phyloP scores from a whole-genome alignment of 2,888 invertebrate species.

The Cremastinae sp. region DNA sequence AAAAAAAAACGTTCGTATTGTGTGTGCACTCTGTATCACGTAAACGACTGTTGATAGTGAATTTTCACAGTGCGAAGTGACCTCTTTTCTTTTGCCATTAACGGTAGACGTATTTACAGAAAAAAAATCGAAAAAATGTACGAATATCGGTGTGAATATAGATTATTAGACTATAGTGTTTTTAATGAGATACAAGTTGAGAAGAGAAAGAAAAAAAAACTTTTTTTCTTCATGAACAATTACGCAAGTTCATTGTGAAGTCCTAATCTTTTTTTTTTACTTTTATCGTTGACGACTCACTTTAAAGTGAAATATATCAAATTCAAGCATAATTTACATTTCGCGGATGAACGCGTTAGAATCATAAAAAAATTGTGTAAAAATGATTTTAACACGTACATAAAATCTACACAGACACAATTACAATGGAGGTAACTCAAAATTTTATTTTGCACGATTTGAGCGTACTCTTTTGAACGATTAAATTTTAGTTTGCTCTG shows the following conservation, averaged over 20 bases:
- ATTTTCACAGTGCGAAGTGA: constrained; percentile 19
- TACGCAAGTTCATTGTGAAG: constrained; percentile 25
- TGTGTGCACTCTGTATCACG: constrained; percentile 71
- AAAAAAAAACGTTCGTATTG: constrained; percentile 36
- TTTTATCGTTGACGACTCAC: constrained; percentile 23
- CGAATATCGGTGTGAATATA: constrained; percentile 73
- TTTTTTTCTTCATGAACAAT: constrained; percentile 9
- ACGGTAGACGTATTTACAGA: constrained; percentile 48
- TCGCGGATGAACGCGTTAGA: constrained; percentile 22
- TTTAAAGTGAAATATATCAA: background rate
- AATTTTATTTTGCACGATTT: constrained; percentile 12
- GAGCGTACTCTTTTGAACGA: background rate
- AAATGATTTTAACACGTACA: constrained; percentile 25
- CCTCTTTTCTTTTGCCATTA: constrained; percentile 57
- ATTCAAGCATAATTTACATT: constrained; percentile 30
- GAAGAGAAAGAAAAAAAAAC: background rate
- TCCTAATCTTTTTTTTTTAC: constrained; percentile 29
- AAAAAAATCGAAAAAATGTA: constrained; percentile 59
- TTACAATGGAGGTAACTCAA: constrained; percentile 17
- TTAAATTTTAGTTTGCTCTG: constrained; percentile 4
- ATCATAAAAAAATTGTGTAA: constrained; percentile 46
- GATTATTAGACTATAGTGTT: constrained; percentile 67
- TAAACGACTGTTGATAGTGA: constrained; percentile 49
- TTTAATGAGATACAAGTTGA: constrained; percentile 63
- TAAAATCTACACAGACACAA: constrained; percentile 29